Conservation (phyloP, 1,140 invertebrate genomes). For the Zaprionus camerounensis region DNA sequence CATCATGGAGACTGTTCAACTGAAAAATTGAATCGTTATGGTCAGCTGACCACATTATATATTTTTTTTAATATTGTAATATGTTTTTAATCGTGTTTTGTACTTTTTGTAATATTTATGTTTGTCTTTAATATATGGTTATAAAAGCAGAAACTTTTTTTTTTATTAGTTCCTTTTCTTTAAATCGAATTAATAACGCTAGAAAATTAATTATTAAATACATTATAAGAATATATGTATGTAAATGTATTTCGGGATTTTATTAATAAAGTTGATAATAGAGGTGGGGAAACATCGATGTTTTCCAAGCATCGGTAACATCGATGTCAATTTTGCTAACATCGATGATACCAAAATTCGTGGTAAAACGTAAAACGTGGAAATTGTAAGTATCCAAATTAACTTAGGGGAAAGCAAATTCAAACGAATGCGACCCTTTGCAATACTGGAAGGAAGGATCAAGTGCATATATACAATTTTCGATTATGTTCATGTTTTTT, state of each 20-base stretch:
- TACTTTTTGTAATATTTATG: constrained; percentile 20
- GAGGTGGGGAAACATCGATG: too few species aligned
- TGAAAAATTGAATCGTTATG: constrained; percentile 24
- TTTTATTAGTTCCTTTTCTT: background rate
- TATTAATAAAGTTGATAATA: background rate
- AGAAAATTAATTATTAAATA: background rate
- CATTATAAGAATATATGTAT: background rate
- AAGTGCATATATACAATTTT: too few species aligned
- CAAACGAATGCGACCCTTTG: too few species aligned
- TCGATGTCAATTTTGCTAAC: too few species aligned
- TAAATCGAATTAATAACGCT: background rate
- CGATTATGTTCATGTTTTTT: too few species aligned
- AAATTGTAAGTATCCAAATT: too few species aligned
- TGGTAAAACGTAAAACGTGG: too few species aligned
- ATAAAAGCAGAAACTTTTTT: background rate
- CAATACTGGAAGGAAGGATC: too few species aligned
- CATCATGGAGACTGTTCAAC: constrained; percentile 64
- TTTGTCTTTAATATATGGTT: constrained; percentile 25
- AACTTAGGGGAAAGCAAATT: too few species aligned
- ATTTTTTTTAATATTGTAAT: constrained; percentile 7
- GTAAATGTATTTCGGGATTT: background rate
- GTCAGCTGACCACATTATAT: background rate
- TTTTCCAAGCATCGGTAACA: too few species aligned
- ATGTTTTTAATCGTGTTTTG: constrained; percentile 23
- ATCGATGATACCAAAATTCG: too few species aligned